Conservation (phyloP, 2,888 invertebrate genomes). For the Mesopsocus fuscifrons region DNA sequence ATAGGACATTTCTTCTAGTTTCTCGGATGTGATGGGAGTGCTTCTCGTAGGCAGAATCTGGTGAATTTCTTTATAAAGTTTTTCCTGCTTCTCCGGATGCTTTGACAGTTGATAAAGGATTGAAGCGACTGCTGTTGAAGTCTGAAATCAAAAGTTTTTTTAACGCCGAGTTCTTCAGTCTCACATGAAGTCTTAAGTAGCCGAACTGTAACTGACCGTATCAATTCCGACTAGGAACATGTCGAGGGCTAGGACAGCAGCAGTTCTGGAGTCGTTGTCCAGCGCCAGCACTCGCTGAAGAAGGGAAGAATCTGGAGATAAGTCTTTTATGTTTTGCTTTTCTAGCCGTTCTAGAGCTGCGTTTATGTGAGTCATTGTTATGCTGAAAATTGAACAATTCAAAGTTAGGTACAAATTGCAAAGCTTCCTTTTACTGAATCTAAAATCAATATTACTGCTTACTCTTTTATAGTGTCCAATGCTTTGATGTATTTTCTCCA, state of each 20-base stretch:
- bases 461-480: constrained; percentile 48
- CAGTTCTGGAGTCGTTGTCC: constrained; percentile 35
- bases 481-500: constrained; percentile 41
- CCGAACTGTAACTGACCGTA: constrained; percentile 32
- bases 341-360: constrained; percentile 29
- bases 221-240: constrained; percentile 64
- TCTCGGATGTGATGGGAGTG: constrained; percentile 31
- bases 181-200: no score
- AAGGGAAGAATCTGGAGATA: constrained; percentile 31
- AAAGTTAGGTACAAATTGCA: neutral
- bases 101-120: constrained; percentile 49
- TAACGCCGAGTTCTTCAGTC: no score
- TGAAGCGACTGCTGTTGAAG: constrained; percentile 56
- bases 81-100: constrained; percentile 43
- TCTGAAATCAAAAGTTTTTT: constrained; percentile 32
- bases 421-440: neutral
- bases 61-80: constrained; percentile 36
- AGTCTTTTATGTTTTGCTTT: constrained; percentile 18
- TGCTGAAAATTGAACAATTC: constrained; percentile 27
- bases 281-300: constrained; percentile 41
- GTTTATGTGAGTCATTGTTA: constrained; percentile 40
- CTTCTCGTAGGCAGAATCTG: constrained; percentile 28
- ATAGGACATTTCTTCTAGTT: constrained; percentile 42
- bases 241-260: constrained; percentile 51
- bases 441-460: constrained; percentile 18